These are phyloP conservation scores for Phodopus roborovskii DNA, from an alignment of 2,113 vertebrate species.

Conservation along the genomic window DNA sequence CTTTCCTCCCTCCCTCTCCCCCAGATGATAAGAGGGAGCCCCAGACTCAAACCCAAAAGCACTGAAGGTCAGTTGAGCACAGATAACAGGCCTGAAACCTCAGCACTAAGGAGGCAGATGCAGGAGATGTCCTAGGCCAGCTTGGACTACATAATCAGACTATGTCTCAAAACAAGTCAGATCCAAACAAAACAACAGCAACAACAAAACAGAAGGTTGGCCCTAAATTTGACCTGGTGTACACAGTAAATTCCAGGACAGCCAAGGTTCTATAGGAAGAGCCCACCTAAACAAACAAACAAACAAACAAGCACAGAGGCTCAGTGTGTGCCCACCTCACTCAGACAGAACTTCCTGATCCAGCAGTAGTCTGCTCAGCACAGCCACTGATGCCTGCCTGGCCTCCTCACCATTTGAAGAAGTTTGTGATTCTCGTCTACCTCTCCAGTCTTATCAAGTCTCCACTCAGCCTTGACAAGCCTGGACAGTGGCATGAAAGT, in stretches of 20 bases:
- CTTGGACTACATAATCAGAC: neutral
- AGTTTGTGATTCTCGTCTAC: slow-evolving; percentile 3
- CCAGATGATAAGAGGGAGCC: neutral
- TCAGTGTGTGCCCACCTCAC: neutral
- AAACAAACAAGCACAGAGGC: neutral
- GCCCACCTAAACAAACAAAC: neutral
- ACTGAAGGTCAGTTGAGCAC: neutral
- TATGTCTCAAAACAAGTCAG: neutral
- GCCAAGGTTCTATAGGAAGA: neutral
- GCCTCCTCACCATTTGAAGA: slow-evolving; percentile 26
- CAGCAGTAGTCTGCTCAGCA: neutral
- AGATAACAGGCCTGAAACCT: neutral
- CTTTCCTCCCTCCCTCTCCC: neutral
- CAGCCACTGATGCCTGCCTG: neutral
- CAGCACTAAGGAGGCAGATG: neutral
- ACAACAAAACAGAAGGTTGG: no score
- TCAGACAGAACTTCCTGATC: neutral
- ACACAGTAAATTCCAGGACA: neutral
- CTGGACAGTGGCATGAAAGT: neutral
- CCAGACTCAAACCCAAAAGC: neutral
- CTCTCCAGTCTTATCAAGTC: slow-evolving; percentile 14
- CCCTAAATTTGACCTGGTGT: neutral
- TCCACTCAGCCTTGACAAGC: slow-evolving; percentile 38
- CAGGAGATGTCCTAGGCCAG: neutral
- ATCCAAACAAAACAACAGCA: neutral